Conservation (phyloP, 2,113 vertebrate species). For the Saguinus imperator region DNA sequence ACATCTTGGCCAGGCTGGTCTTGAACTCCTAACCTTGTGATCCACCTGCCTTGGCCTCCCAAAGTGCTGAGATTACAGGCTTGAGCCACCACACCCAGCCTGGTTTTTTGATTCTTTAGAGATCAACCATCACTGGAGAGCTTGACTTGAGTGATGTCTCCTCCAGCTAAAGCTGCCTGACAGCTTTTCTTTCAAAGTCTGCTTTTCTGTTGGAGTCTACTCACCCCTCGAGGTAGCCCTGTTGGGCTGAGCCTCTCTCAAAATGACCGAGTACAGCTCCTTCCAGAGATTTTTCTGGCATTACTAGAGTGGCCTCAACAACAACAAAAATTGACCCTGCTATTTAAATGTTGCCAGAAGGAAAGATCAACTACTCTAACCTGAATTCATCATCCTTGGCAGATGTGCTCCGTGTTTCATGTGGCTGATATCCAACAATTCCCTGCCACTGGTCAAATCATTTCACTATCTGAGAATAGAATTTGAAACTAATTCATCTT, state of each 20-base stretch:
- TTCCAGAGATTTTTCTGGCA: slow-evolving; percentile 20
- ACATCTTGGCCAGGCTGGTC: no score
- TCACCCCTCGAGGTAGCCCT: background rate
- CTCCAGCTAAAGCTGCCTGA: background rate
- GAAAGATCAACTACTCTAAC: slow-evolving; percentile 46
- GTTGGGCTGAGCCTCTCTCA: background rate
- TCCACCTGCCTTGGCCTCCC: no score
- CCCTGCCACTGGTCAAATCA: slow-evolving; percentile 44
- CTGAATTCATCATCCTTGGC: slow-evolving; percentile 21
- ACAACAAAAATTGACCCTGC: background rate
- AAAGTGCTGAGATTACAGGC: no score
- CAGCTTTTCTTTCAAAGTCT: background rate
- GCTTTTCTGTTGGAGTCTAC: background rate
- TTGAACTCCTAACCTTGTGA: no score
- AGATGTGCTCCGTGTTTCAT: background rate
- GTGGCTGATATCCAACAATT: slow-evolving; percentile 38
- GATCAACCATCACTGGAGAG: background rate
- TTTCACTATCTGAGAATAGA: slow-evolving; percentile 46
- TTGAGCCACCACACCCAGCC: no score
- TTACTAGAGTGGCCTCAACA: background rate
- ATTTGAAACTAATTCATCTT: slow-evolving; percentile 66
- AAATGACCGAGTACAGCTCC: background rate
- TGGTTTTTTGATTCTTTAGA: background rate
- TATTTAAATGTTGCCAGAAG: slow-evolving; percentile 63
- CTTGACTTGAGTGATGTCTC: background rate